Base-by-base conservation (phyloP, 1,140 invertebrate species). In the Trichonephila clavata region DNA sequence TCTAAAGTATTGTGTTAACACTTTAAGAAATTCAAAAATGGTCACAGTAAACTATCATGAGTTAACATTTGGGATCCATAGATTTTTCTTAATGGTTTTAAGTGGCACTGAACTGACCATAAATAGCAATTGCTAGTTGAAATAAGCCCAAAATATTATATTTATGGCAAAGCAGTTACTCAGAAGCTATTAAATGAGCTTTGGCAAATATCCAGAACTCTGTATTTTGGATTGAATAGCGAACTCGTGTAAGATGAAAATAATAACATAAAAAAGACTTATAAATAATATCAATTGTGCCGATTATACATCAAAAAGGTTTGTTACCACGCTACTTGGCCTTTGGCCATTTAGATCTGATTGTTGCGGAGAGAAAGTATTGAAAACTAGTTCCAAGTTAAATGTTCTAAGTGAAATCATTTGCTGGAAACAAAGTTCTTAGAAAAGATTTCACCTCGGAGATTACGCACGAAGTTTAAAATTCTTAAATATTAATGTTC, bases 221-320 rank as follows among this genome's bases (percentile, higher is more conserved):
- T 77, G 27, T n/a, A 65, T 63, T 60, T 7, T 20, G 14, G 21
- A n/a, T 57, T 24, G 43, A 39, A 39, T 20, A 71, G 59, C 16
- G 7, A 63, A 88, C 50, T n/a, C 61, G 68, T 57, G 61, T 10
- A 24, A 10, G 27, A 50, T n/a, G 5, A 61, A 57, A 80, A 77
- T 80, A 77, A 18, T 24, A 50, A 10, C 7, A 50, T 13, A 50
- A 50, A 24, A 24, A 83, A 91, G 39, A 43, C 61, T n/a, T 71
- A 92, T 86, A 92, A 92, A 92, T 92, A 92, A 86, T 86, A 92
- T 86, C 91, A 92, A 86, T 86, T 92, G 91, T 77, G 86, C 91
- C 81, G 61, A 92, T 92, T 92, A 92, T 63, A 92, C 83, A 86
- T 86, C 61, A 68, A 71, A 92, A 92, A 71, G 83, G 91, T 81